Conservation (phyloP, 2,888 invertebrate genomes). For the Tiphia femorata region DNA sequence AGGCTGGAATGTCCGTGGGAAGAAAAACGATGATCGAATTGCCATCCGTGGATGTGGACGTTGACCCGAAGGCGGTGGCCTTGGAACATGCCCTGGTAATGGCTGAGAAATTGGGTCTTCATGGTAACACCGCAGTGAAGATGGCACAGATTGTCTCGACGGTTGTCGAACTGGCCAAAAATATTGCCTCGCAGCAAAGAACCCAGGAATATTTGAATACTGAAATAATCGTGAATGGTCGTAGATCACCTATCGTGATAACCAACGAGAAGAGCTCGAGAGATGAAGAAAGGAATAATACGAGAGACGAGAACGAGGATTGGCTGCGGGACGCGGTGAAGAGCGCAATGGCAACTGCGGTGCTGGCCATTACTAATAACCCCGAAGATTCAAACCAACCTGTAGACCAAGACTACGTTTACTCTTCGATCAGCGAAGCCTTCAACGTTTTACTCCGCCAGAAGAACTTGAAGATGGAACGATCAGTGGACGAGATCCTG, state of each 20-base stretch:
- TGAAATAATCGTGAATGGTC: constrained; percentile 41
- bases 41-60: constrained; percentile 74
- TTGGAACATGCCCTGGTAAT: constrained; percentile 60
- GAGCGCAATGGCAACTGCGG: constrained; percentile 57
- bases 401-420: constrained; percentile 43
- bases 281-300: constrained; percentile 13
- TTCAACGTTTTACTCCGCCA: constrained; percentile 56
- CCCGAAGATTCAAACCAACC: constrained; percentile 21
- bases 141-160: constrained; percentile 69
- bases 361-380: constrained; percentile 49
- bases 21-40: constrained; percentile 75
- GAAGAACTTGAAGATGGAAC: constrained; percentile 45
- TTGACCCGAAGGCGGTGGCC: constrained; percentile 64
- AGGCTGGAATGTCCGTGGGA: constrained; percentile 79
- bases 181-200: constrained; percentile 54
- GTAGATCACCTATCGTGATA: constrained; percentile 22
- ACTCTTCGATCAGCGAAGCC: constrained; percentile 62
- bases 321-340: constrained; percentile 53
- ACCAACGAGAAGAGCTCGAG: constrained; percentile 17
- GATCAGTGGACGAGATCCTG: constrained; percentile 56
- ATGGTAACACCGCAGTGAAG: constrained; percentile 65
- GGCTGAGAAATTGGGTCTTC: constrained; percentile 64
- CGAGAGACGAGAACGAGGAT: constrained; percentile 31
- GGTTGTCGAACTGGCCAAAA: constrained; percentile 61
- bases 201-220: constrained; percentile 11